These are phyloP conservation scores for Schizopygopsis pylzovi DNA, from an alignment of 2,797 vertebrate species.

Conservation along the genomic window DNA sequence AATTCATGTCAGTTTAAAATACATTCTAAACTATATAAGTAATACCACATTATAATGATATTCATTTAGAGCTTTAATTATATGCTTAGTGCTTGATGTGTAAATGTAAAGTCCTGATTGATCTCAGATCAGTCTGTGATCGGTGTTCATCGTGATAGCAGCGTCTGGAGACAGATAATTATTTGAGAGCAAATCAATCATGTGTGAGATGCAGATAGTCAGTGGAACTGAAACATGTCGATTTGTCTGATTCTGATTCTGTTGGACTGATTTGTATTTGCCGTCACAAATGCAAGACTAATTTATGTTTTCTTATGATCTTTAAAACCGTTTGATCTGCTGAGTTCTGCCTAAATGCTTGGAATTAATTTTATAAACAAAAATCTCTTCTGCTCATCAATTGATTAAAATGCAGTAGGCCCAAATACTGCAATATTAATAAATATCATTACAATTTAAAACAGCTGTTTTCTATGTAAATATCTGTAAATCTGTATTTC, in stretches of 20 bases:
- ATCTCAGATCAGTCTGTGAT: slow-evolving; percentile 15
- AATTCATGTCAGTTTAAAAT: too few relatives aligned
- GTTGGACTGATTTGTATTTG: neutral
- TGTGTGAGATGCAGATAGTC: slow-evolving; percentile 11
- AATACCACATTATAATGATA: neutral
- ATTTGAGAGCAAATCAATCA: slow-evolving; percentile 17
- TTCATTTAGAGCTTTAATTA: neutral
- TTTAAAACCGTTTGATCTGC: neutral
- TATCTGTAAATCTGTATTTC: too few relatives aligned
- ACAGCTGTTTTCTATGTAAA: too few relatives aligned
- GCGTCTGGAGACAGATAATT: neutral
- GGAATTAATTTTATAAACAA: neutral
- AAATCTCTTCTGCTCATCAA: too few relatives aligned
- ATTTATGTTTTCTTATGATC: neutral
- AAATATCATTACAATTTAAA: too few relatives aligned
- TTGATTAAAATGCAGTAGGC: too few relatives aligned
- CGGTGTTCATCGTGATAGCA: neutral
- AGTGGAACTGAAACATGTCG: slow-evolving; percentile 8
- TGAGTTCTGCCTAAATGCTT: neutral
- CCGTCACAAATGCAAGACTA: neutral
- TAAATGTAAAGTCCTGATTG: slow-evolving; percentile 4
- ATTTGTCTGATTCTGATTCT: slow-evolving; percentile 12
- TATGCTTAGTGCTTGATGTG: neutral
- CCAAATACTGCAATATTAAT: too few relatives aligned
- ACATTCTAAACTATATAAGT: neutral